These are phyloP conservation scores for Phymatocera aterrima DNA, from an alignment of 2,888 invertebrate species.

Conservation along the genomic window DNA sequence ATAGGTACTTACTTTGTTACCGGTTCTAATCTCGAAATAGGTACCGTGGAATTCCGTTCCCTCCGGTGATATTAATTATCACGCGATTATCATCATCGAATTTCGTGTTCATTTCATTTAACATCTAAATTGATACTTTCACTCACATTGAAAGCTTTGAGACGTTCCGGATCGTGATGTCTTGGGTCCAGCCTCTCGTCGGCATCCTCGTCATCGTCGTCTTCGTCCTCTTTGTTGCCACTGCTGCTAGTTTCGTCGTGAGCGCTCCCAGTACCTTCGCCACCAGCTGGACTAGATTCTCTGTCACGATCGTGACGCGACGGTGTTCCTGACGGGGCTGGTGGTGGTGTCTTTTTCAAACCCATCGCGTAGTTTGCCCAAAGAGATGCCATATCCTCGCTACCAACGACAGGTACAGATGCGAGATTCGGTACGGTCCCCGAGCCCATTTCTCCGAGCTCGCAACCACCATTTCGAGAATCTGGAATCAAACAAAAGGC, in stretches of 20 bases:
- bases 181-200: conserved; percentile 94
- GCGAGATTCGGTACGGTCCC: conserved; percentile 75
- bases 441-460: conserved; percentile 68
- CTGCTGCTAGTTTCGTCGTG: conserved; percentile 94
- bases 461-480: conserved; percentile 72
- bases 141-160: conserved; percentile 96
- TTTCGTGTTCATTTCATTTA: too few species aligned
- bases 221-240: conserved; percentile 90
- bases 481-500: conserved; percentile 58
- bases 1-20: too few species aligned
- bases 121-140: too few species aligned
- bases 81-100: not conserved
- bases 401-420: conserved; percentile 75
- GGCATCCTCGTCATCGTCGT: conserved; percentile 92
- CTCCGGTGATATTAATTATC: too few species aligned
- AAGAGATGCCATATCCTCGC: conserved; percentile 87
- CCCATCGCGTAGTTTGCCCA: conserved; percentile 92
- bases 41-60: too few species aligned
- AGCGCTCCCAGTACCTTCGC: conserved; percentile 80
- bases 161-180: conserved; percentile 93
- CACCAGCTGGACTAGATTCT: conserved; percentile 83
- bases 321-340: conserved; percentile 69
- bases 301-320: conserved; percentile 72
- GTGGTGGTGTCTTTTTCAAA: conserved; percentile 77
- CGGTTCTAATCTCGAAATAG: too few species aligned